Evolutionary conservation across 2,113 vertebrate genomes (phyloP), one percentile per base, ranked within the genome.

Genomic region (Serinus canaria): DNA sequence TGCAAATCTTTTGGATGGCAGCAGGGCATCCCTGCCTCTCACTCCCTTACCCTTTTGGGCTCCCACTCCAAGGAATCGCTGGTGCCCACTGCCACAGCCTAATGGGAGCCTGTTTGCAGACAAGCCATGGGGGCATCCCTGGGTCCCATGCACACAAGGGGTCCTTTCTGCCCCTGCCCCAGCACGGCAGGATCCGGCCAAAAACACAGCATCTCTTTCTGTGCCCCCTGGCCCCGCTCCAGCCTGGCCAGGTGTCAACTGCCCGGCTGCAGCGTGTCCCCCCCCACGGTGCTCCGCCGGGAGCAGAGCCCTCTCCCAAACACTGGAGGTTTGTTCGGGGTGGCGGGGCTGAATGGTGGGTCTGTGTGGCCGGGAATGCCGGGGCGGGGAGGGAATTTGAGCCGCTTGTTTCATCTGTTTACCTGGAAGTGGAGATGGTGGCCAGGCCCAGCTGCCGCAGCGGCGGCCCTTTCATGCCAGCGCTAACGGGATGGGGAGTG

Each of bases 321-420:
- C 95, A 96, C 86, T 93, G 92, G 59, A 89, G 69, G 75, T 64
- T 66, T 97, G 96, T 96, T 90, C 6, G 1, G 90, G 83, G 62
- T 11, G 0, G 49, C 7, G 0, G 44, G 49, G 78, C 90, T 97
- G 91, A 96, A 95, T 96, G 89, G 84, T 0, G 11, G 74, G 66
- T 95, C 92, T 97, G 93, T 97, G 93, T 1, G 3, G 83, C 89
- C 24, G 1, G 72, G 89, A 90, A 66, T 79, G 90, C 49, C 0
- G 7, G 24, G 56, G 60, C 30, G 72, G 82, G 80, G 74, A 79
- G 91, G 89, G 84, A 79, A 87, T 59, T 41, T 10, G 8, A 85
- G 73, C 69, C 3, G 53, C 89, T 95, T 84, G 92, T 91, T 82
- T 93, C 87, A 87, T 95, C 84, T 94, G 80, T 96, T 96, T 96